Percentiles rank a stretch among this genome's conserved stretches.
phyloP scores from a whole-genome alignment of 2,888 invertebrate species.

The Mimas tiliae region DNA sequence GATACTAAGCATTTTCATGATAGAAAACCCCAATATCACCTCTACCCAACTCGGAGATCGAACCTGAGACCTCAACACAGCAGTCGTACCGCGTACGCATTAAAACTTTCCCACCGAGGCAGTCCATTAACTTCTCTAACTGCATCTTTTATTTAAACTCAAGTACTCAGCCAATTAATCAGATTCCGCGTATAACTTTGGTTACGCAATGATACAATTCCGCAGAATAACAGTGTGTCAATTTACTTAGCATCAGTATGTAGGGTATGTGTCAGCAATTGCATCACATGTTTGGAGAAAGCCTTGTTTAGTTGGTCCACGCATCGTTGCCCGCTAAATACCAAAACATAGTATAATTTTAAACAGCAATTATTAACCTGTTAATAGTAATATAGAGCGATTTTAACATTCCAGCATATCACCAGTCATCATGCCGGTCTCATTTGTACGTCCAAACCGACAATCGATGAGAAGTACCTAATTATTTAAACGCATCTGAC shows the following conservation, averaged over 20 bases:
- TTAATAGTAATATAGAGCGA: neutral
- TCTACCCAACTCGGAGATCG: no score
- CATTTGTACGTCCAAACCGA: neutral
- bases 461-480: neutral
- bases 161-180: no score
- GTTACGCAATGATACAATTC: slow-evolving; percentile 44
- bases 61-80: no score
- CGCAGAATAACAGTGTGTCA: slow-evolving; percentile 41
- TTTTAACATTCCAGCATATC: neutral
- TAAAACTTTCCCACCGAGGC: no score
- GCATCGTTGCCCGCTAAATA: slow-evolving; percentile 39
- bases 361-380: slow-evolving; percentile 34
- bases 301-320: slow-evolving; percentile 38
- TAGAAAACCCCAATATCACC: no score
- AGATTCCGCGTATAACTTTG: neutral
- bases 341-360: slow-evolving; percentile 28
- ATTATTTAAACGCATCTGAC: slow-evolving; percentile 10
- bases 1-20: no score
- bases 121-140: no score
- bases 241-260: slow-evolving; percentile 46
- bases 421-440: slow-evolving; percentile 2
- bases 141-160: no score
- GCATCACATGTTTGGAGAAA: slow-evolving; percentile 53
- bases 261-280: slow-evolving; percentile 38
- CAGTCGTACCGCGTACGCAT: no score